These are phyloP conservation scores for Lagodon rhomboides DNA, from an alignment of 2,797 vertebrate genomes.

Conservation along the genomic window DNA sequence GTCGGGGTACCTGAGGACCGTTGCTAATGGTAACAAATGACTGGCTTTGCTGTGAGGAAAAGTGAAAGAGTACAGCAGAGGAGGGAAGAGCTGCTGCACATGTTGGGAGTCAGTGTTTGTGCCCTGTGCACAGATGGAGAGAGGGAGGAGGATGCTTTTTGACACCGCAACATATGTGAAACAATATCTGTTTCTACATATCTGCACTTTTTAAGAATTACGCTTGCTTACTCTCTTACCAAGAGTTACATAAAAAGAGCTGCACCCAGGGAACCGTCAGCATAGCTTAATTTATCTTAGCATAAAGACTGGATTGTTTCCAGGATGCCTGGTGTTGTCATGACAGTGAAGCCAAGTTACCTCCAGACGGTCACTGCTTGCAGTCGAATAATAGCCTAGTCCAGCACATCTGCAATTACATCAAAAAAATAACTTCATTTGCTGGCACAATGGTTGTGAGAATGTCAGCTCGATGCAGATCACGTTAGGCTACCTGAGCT, in stretches of 20 bases:
- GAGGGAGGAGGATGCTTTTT: conserved; percentile 1
- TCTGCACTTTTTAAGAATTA: not conserved
- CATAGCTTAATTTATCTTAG: conserved; percentile 6
- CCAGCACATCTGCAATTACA: too few species aligned
- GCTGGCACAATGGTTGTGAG: not conserved
- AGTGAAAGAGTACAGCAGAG: conserved; percentile 40
- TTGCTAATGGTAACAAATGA: conserved; percentile 87
- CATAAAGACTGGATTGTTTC: not conserved
- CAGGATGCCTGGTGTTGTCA: not conserved
- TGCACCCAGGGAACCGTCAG: too few species aligned
- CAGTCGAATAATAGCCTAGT: too few species aligned
- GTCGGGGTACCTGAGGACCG: conserved; percentile 73
- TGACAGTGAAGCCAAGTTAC: not conserved
- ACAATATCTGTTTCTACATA: not conserved
- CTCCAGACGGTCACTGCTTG: too few species aligned
- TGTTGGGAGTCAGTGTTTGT: conserved; percentile 46
- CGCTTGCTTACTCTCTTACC: not conserved
- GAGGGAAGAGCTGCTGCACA: conserved; percentile 29
- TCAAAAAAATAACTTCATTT: not conserved
- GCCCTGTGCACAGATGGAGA: conserved; percentile 21
- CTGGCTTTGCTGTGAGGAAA: conserved; percentile 56
- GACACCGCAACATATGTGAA: not conserved
- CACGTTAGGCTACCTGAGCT: not conserved
- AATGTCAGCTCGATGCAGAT: not conserved
- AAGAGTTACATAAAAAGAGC: not conserved